Evolutionary conservation across 2,797 vertebrate genomes (phyloP), one percentile per base, ranked within the genome.

Genomic region (Chrysocyon brachyurus): DNA sequence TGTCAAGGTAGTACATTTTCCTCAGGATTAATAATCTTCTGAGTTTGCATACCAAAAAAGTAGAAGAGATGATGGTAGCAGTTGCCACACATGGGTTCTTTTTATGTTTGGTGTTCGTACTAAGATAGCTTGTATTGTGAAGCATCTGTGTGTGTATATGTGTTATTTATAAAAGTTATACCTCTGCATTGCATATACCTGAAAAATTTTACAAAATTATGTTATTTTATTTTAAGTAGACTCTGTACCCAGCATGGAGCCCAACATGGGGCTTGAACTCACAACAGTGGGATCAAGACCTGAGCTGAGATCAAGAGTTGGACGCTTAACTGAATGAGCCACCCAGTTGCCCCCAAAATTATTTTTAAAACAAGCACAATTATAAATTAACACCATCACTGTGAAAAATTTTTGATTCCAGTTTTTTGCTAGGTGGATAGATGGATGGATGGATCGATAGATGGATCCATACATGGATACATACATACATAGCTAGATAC

Each of bases 101-200:
- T 28, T n/a, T 33, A 46, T 56, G 17, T 63, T 81, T 84, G n/a
- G 0, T n/a, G 2, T 54, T 66, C 64, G 6, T 28, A 0, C 49
- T 4, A 7, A 3, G 16, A 5, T 19, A 6, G n/a, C 17, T 66
- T 49, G 12, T 3, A 19, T 6, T 19, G 1, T 8, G 19, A 0
- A 7, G 33, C 1, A 1, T 12, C 14, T 49, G n/a, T 3, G 7
- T 70, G 75, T 88, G 33, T 31, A 52, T 82, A 52, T 9, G 64
- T 68, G 17, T 33, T 31, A 4, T 19, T n/a, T 22, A 63, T 88
- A 3, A 66, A 63, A 85, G 26, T n/a, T n/a, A 77, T 10, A n/a
- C 26, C 5, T 92, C 54, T 64, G 10, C 2, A 21, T 12, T 28
- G 2, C 1, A 84, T 46, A 40, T 12, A 46, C 26, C 68, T 54